phyloP scores from a whole-genome alignment of 2,888 invertebrate genomes.

The Pterobdella sp. region DNA sequence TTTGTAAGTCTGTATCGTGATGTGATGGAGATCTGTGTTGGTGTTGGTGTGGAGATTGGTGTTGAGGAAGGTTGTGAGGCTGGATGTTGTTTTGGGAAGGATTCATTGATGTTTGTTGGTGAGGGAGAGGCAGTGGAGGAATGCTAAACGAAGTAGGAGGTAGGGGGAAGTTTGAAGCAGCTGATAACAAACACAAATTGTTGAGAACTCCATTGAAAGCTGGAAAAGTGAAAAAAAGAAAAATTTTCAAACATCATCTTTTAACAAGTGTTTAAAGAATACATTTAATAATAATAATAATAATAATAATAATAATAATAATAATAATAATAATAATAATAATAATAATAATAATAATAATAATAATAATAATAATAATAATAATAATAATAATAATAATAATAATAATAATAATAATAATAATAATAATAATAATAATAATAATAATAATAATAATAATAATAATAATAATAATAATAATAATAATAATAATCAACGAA shows the following conservation, averaged over 20 bases:
- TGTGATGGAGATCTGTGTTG: too few species aligned
- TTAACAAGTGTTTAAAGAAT: background rate
- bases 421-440: slow-evolving; percentile 8
- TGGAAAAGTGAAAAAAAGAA: slow-evolving; percentile 1
- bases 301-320: slow-evolving; percentile 15
- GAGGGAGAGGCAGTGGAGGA: background rate
- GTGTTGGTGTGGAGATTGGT: slow-evolving; percentile 12
- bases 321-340: slow-evolving; percentile 22
- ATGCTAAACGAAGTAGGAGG: background rate
- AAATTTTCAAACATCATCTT: background rate
- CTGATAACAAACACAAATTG: too few species aligned
- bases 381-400: slow-evolving; percentile 23
- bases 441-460: slow-evolving; percentile 13
- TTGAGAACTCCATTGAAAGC: background rate
- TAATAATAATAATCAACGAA: slow-evolving; percentile 16
- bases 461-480: slow-evolving; percentile 16
- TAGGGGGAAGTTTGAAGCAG: background rate
- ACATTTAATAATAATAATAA: background rate
- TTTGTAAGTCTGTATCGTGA: too few species aligned
- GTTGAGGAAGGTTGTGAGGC: slow-evolving; percentile 6
- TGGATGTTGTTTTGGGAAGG: background rate
- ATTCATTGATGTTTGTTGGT: background rate
- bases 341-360: slow-evolving; percentile 23
- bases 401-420: slow-evolving; percentile 21
- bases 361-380: slow-evolving; percentile 18